These are phyloP conservation scores for Echiichthys vipera DNA, from an alignment of 2,797 vertebrate genomes.

Conservation along the genomic window DNA sequence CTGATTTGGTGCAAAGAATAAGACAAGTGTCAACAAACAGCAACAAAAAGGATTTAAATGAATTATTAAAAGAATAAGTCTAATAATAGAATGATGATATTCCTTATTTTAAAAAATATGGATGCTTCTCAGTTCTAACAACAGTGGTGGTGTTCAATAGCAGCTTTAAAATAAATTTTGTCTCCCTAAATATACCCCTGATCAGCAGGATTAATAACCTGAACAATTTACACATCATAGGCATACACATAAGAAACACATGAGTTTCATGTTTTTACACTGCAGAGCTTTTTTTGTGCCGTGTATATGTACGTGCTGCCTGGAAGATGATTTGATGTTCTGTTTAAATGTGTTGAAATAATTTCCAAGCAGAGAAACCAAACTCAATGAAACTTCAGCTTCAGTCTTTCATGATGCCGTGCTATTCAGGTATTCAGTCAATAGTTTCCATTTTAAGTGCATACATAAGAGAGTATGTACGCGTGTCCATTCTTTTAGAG, in stretches of 20 bases:
- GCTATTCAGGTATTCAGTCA: constrained; percentile 43
- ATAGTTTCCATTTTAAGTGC: constrained; percentile 72
- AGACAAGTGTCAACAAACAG: background rate
- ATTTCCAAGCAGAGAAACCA: constrained; percentile 41
- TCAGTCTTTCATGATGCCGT: constrained; percentile 48
- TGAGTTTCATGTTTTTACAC: constrained; percentile 36
- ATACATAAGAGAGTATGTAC: constrained; percentile 71
- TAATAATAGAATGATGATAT: too few relatives aligned
- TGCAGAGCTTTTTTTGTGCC: constrained; percentile 41
- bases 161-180: constrained; percentile 43
- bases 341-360: constrained; percentile 54
- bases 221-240: constrained; percentile 38
- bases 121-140: background rate
- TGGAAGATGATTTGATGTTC: constrained; percentile 12
- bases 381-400: constrained; percentile 43
- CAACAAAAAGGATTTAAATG: background rate
- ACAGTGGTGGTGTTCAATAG: constrained; percentile 11
- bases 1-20: background rate
- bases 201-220: constrained; percentile 55
- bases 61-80: background rate
- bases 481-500: constrained; percentile 76
- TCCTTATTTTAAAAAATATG: too few relatives aligned
- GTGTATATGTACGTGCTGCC: constrained; percentile 4
- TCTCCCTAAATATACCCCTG: constrained; percentile 40
- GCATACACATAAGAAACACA: constrained; percentile 42